A percentile compares a stretch with the other conserved stretches of the same genome.
Evolutionary conservation across 2,888 invertebrate species (phyloP).

Genomic region (Drosophila multiciliata): DNA sequence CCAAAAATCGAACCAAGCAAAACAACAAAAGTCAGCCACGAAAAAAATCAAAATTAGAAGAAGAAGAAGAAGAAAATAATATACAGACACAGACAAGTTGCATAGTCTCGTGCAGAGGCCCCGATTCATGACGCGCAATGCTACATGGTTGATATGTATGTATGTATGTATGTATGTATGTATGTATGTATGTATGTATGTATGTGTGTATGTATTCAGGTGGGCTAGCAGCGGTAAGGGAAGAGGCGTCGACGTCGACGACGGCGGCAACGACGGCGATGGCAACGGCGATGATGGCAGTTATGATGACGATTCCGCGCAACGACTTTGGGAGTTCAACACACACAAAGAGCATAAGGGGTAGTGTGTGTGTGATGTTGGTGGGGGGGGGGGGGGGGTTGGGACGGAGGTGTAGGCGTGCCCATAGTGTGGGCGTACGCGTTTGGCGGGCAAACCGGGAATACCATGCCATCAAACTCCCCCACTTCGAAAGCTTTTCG

Average conservation of each 20-base stretch:
- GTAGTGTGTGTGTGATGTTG: background rate
- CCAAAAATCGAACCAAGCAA: slow-evolving; percentile 27
- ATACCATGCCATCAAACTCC: slow-evolving; percentile 54
- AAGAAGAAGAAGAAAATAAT: slow-evolving; percentile 34
- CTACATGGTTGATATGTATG: slow-evolving; percentile 21
- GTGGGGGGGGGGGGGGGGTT: no score
- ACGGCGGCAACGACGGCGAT: slow-evolving; percentile 13
- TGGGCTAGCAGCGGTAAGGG: slow-evolving; percentile 19
- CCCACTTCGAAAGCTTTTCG: slow-evolving; percentile 39
- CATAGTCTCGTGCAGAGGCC: slow-evolving; percentile 75
- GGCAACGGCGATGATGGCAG: slow-evolving; percentile 17
- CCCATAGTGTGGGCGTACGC: slow-evolving; percentile 29
- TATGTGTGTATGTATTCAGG: background rate
- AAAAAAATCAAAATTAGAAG: slow-evolving; percentile 2
- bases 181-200: background rate
- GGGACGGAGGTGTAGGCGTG: slow-evolving; percentile 21
- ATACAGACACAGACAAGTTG: slow-evolving; percentile 59
- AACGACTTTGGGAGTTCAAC: slow-evolving; percentile 54
- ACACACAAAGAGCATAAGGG: slow-evolving; percentile 17
- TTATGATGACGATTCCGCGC: slow-evolving; percentile 57
- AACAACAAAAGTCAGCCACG: slow-evolving; percentile 15
- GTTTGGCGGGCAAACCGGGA: slow-evolving; percentile 21
- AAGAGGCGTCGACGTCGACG: slow-evolving; percentile 7
- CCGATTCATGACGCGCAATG: slow-evolving; percentile 56
- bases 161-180: background rate